These are phyloP conservation scores for Acleris sparsana DNA, from an alignment of 2,888 invertebrate species.

Conservation along the genomic window DNA sequence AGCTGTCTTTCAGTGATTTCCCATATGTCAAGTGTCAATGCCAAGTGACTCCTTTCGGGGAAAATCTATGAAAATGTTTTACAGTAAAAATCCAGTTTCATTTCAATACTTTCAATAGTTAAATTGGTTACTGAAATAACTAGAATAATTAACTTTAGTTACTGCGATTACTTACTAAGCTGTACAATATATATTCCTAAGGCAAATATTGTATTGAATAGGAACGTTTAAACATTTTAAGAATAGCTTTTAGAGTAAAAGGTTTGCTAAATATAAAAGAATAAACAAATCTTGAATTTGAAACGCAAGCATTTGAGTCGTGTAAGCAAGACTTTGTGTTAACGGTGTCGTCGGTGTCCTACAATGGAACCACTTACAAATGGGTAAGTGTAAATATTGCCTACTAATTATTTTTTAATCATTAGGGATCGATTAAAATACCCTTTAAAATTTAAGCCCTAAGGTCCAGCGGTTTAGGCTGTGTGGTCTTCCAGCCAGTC, in stretches of 20 bases:
- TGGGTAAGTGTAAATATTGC: conserved; percentile 49
- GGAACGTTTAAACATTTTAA: too few relatives aligned
- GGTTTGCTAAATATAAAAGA: conserved; percentile 22
- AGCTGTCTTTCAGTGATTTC: not conserved
- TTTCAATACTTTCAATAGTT: not conserved
- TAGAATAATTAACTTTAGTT: not conserved
- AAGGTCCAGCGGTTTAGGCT: too few relatives aligned
- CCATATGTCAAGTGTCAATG: conserved; percentile 15
- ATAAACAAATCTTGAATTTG: conserved; percentile 59
- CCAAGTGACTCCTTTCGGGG: conserved; percentile 1
- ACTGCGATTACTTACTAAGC: not conserved
- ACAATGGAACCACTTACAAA: conserved; percentile 54
- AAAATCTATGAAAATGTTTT: conserved; percentile 19
- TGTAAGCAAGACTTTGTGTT: conserved; percentile 6
- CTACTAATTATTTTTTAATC: not conserved
- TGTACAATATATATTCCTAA: too few relatives aligned
- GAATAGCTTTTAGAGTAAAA: conserved; percentile 1
- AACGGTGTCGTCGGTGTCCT: conserved; percentile 38
- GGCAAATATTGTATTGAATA: too few relatives aligned
- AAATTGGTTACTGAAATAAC: not conserved
- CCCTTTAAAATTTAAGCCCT: too few relatives aligned
- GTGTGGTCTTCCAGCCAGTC: too few relatives aligned
- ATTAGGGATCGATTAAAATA: not conserved
- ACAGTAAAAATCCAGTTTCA: not conserved
- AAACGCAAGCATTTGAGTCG: conserved; percentile 15